A percentile compares a stretch with the other conserved stretches of the same genome.
Conservation (phyloP, 2,888 invertebrate genomes). For the Eupithecia dodoneata region DNA sequence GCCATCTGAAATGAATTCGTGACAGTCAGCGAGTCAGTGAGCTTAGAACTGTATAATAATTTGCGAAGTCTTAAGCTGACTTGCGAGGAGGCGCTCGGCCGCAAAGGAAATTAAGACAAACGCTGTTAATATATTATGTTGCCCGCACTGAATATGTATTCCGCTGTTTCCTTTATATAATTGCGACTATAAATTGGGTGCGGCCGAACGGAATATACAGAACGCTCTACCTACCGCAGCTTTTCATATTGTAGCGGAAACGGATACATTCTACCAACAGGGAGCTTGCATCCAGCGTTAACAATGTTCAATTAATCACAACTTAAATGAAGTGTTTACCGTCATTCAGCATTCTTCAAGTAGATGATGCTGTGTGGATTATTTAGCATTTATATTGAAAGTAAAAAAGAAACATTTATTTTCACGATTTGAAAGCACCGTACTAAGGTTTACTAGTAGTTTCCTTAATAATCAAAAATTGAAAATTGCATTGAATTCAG, state of each 20-base stretch:
- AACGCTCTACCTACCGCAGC: constrained; percentile 2
- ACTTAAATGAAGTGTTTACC: too few species aligned
- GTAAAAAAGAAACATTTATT: too few species aligned
- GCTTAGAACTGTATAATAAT: constrained; percentile 39
- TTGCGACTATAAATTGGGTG: constrained; percentile 54
- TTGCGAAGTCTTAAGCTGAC: constrained; percentile 38
- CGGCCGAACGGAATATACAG: constrained; percentile 22
- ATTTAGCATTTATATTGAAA: too few species aligned
- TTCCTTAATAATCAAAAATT: too few species aligned
- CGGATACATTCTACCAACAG: too few species aligned
- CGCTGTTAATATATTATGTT: constrained; percentile 57
- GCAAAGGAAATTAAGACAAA: constrained; percentile 57
- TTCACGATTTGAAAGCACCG: too few species aligned
- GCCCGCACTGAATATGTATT: constrained; percentile 45
- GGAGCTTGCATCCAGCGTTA: too few species aligned
- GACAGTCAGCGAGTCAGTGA: constrained; percentile 21
- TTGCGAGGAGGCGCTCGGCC: constrained; percentile 26
- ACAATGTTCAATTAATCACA: too few species aligned
- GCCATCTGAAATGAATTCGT: constrained; percentile 23
- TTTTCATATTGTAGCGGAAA: background rate
- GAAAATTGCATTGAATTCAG: too few species aligned
- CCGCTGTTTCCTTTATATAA: constrained; percentile 44
- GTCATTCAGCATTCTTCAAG: too few species aligned
- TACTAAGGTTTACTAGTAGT: too few species aligned
- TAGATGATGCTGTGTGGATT: too few species aligned